Conservation (phyloP, 2,888 invertebrate genomes). For the Synanthedon formicaeformis region DNA sequence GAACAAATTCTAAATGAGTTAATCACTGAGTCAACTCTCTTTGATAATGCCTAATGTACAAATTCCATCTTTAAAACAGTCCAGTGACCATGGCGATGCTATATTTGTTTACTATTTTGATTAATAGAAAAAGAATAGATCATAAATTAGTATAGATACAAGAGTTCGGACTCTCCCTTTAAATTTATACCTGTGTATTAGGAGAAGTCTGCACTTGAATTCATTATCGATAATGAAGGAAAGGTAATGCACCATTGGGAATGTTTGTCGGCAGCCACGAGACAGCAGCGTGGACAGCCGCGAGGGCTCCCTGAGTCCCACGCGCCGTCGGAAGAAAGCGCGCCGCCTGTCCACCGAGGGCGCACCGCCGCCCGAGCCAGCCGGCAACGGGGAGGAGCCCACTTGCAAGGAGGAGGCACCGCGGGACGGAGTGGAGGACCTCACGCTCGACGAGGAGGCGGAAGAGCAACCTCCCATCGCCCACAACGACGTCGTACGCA, state of each 20-base stretch:
- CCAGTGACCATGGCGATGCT: too few relatives aligned
- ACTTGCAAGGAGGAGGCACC: constrained; percentile 43
- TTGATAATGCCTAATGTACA: too few relatives aligned
- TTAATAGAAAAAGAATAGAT: too few relatives aligned
- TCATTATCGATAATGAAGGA: too few relatives aligned
- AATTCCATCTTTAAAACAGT: too few relatives aligned
- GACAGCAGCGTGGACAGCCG: constrained; percentile 66
- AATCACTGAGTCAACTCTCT: too few relatives aligned
- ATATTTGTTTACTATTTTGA: too few relatives aligned
- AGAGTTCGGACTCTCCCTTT: too few relatives aligned
- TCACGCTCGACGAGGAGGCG: constrained; percentile 84
- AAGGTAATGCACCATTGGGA: neutral
- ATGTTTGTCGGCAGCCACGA: constrained; percentile 23
- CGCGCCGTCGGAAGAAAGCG: constrained; percentile 50
- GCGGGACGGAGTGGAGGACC: constrained; percentile 84
- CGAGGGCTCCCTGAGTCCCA: constrained; percentile 71
- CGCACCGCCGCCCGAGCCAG: constrained; percentile 15
- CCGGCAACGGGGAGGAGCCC: constrained; percentile 24
- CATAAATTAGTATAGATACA: too few relatives aligned
- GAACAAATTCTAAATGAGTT: too few relatives aligned
- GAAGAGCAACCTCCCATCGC: constrained; percentile 79
- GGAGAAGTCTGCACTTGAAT: too few relatives aligned
- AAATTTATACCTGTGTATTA: too few relatives aligned
- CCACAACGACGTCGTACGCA: constrained; percentile 72
- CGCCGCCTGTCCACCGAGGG: constrained; percentile 13